Conservation (phyloP, 2,888 invertebrate genomes). For the Agriopis marginaria region DNA sequence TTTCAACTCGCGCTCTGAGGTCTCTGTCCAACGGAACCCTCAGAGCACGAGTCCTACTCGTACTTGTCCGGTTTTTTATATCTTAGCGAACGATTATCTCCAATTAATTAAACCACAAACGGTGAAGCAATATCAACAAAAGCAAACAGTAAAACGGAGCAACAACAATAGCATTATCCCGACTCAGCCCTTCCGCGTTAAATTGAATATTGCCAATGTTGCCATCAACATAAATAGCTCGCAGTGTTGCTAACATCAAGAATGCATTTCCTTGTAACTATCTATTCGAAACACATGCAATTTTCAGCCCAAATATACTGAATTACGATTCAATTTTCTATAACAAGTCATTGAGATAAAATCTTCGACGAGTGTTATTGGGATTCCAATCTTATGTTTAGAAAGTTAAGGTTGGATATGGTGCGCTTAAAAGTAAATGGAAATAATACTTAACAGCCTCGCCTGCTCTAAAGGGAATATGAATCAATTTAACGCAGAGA, state of each 20-base stretch:
- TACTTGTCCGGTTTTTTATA: no score
- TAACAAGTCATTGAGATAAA: slow-evolving; percentile 23
- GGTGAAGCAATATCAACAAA: background rate
- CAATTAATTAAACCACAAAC: background rate
- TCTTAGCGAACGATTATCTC: background rate
- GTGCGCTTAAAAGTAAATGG: slow-evolving; percentile 17
- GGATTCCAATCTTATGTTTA: slow-evolving; percentile 32
- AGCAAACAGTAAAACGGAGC: slow-evolving; percentile 8
- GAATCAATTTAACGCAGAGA: slow-evolving; percentile 65
- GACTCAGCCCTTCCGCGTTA: slow-evolving; percentile 28
- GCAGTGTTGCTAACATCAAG: slow-evolving; percentile 47
- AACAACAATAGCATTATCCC: slow-evolving; percentile 21
- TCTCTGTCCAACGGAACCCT: no score
- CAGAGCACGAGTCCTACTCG: no score
- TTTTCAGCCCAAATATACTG: slow-evolving; percentile 4
- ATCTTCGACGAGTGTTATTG: slow-evolving; percentile 27
- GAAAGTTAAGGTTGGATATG: slow-evolving; percentile 33
- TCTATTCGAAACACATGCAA: slow-evolving; percentile 10
- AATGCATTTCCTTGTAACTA: slow-evolving; percentile 49
- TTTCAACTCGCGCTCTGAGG: no score
- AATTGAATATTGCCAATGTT: slow-evolving; percentile 51
- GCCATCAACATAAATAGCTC: slow-evolving; percentile 53
- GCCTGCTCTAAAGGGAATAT: slow-evolving; percentile 54
- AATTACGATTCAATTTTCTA: slow-evolving; percentile 26
- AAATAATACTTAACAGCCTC: slow-evolving; percentile 50